These are phyloP conservation scores for Ophion ventricosus DNA, from an alignment of 2,888 invertebrate genomes.

Conservation along the genomic window DNA sequence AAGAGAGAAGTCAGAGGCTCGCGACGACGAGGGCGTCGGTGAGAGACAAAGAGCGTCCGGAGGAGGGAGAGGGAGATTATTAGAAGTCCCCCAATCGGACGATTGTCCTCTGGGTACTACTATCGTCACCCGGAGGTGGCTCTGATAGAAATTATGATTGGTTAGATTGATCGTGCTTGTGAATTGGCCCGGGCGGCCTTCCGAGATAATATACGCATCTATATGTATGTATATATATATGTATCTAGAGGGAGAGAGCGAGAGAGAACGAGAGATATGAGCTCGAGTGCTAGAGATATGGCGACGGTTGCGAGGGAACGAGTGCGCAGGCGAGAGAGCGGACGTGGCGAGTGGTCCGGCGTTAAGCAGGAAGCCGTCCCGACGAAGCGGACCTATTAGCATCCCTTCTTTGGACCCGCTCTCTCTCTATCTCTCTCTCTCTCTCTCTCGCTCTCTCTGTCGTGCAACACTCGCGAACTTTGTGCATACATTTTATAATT, in stretches of 20 bases:
- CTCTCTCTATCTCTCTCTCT: slow-evolving; percentile 65
- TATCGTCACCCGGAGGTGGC: slow-evolving; percentile 83
- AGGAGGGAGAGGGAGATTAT: slow-evolving; percentile 23
- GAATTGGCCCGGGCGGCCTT: slow-evolving; percentile 66
- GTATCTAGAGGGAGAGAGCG: not conserved
- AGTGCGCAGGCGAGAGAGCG: slow-evolving; percentile 68
- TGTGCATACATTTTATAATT: slow-evolving; percentile 78
- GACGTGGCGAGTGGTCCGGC: slow-evolving; percentile 81
- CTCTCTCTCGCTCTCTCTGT: slow-evolving; percentile 30
- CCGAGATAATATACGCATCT: slow-evolving; percentile 1
- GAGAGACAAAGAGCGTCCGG: slow-evolving; percentile 66
- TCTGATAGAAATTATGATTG: slow-evolving; percentile 83
- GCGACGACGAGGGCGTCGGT: slow-evolving; percentile 62
- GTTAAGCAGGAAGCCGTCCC: slow-evolving; percentile 85
- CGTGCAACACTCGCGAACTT: slow-evolving; percentile 67
- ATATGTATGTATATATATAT: slow-evolving; percentile 1
- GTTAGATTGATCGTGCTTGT: slow-evolving; percentile 77
- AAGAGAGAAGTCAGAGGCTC: not conserved
- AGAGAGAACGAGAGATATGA: not conserved
- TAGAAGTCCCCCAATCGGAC: slow-evolving; percentile 62
- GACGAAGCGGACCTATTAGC: slow-evolving; percentile 85
- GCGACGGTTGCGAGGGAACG: slow-evolving; percentile 68
- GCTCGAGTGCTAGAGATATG: slow-evolving; percentile 62
- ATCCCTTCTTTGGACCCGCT: slow-evolving; percentile 83
- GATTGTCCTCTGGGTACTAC: slow-evolving; percentile 76